Conservation (phyloP, 92 coral and sea anemone species). For the Parazoanthus atlanticus region DNA sequence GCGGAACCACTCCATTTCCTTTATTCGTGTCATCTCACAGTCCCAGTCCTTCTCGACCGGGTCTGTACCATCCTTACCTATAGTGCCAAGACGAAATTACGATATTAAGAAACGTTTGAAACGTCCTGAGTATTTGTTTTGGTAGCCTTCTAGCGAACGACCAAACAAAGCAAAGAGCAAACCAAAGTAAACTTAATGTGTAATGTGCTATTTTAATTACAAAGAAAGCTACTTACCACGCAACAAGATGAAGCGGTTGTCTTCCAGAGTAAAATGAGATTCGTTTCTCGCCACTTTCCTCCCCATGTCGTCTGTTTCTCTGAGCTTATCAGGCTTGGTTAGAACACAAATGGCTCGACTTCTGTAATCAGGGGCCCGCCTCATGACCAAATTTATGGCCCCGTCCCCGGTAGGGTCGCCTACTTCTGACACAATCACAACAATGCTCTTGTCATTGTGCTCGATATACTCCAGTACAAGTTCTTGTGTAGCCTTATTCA, state of each 20-base stretch:
- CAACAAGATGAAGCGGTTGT: conserved; percentile 72
- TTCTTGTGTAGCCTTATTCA: conserved; percentile 72
- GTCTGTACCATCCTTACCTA: conserved; percentile 83
- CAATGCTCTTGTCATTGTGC: conserved; percentile 77
- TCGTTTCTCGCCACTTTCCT: conserved; percentile 69
- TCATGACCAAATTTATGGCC: conserved; percentile 83
- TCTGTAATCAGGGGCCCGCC: conserved; percentile 64
- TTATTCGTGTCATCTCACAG: conserved; percentile 65
- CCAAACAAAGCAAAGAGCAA: not conserved
- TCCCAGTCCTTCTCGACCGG: conserved; percentile 80
- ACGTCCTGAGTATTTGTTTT: too few relatives aligned
- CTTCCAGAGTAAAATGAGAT: conserved; percentile 75
- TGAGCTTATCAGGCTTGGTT: conserved; percentile 80
- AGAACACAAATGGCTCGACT: conserved; percentile 76
- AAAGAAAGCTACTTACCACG: conserved; percentile 71
- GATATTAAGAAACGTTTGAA: not conserved
- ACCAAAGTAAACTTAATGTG: not conserved
- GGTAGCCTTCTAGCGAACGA: not conserved
- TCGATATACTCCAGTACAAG: conserved; percentile 78
- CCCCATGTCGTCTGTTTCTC: conserved; percentile 75
- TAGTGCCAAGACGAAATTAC: not conserved
- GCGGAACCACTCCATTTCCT: conserved; percentile 73
- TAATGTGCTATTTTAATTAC: not conserved
- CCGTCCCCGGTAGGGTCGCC: conserved; percentile 92
- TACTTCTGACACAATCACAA: conserved; percentile 76